These are phyloP conservation scores for Cephus spinipes DNA, from an alignment of 2,888 invertebrate species.

Conservation along the genomic window DNA sequence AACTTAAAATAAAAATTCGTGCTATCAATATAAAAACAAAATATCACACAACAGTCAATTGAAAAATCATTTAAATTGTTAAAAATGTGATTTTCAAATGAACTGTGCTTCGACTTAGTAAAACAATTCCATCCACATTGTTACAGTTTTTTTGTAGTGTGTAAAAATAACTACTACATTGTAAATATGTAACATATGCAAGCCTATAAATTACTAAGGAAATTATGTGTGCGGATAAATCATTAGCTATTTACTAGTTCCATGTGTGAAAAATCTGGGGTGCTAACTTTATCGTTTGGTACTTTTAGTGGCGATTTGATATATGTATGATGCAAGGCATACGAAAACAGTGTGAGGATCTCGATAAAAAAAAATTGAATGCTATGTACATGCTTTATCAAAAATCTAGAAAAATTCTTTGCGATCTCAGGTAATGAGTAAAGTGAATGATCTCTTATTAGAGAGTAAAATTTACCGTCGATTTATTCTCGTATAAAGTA, in stretches of 20 bases:
- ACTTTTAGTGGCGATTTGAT: background rate
- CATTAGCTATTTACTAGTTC: background rate
- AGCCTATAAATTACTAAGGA: background rate
- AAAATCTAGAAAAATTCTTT: conserved; percentile 22
- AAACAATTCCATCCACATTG: background rate
- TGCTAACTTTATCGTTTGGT: background rate
- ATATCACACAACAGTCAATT: background rate
- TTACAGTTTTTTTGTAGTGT: background rate
- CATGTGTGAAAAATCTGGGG: background rate
- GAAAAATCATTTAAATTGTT: background rate
- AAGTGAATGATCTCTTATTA: conserved; percentile 17
- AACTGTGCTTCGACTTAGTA: background rate
- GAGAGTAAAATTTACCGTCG: conserved; percentile 3
- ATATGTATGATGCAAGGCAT: background rate
- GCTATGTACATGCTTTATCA: background rate
- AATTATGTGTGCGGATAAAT: background rate
- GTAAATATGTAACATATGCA: conserved; percentile 19
- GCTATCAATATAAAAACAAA: background rate
- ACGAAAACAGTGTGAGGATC: background rate
- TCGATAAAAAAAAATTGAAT: background rate
- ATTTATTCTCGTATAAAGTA: conserved; percentile 11
- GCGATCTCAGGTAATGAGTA: conserved; percentile 37
- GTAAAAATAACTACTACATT: background rate
- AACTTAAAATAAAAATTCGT: background rate
- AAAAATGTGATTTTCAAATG: background rate